phyloP scores from a whole-genome alignment of 1,140 invertebrate species.

The Drosophila nannoptera region DNA sequence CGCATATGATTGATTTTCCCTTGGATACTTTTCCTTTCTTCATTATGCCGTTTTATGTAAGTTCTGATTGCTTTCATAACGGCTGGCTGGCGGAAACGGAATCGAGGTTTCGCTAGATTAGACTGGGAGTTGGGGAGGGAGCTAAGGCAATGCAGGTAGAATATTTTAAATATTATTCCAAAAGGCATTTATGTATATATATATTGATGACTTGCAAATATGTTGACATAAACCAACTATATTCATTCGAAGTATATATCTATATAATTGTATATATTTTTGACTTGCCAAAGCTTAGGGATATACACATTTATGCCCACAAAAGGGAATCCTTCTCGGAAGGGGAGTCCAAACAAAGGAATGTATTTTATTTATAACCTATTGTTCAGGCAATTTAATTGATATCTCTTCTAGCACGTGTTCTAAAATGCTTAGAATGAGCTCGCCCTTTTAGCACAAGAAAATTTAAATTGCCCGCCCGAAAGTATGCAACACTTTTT shows the following conservation, averaged over 20 bases:
- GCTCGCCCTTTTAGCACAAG: neutral
- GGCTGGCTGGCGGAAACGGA: slow-evolving; percentile 62
- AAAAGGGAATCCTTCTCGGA: neutral
- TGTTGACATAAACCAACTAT: no score
- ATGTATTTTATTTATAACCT: neutral
- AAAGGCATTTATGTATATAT: no score
- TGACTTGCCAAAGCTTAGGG: no score
- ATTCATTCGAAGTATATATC: no score
- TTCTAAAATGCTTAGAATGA: neutral
- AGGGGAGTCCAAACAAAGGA: neutral
- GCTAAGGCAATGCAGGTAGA: neutral
- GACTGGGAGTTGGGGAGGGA: neutral
- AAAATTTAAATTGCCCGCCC: slow-evolving; percentile 27
- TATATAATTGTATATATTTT: no score
- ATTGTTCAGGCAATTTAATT: neutral
- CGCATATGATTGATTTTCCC: slow-evolving; percentile 65
- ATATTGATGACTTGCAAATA: no score
- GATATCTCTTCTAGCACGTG: neutral
- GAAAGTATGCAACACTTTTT: slow-evolving; percentile 43
- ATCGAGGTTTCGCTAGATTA: slow-evolving; percentile 49
- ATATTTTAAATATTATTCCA: neutral
- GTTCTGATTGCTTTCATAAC: slow-evolving; percentile 66
- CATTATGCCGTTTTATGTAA: slow-evolving; percentile 60
- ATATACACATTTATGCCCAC: no score
- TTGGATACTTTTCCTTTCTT: neutral